phyloP scores from a whole-genome alignment of 1,140 invertebrate genomes.

The Heliconius hewitsoni region DNA sequence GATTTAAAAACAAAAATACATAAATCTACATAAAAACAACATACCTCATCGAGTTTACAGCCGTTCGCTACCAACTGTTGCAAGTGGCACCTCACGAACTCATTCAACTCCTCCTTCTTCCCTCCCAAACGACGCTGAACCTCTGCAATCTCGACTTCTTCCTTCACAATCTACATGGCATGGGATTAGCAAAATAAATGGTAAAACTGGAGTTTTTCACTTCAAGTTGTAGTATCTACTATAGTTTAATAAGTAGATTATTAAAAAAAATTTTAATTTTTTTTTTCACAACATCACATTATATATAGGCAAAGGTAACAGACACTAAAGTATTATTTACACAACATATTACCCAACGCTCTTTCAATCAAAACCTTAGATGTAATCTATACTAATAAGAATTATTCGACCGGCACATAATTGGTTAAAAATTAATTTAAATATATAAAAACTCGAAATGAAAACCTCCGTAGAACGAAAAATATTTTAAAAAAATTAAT shows the following conservation, averaged over 20 bases:
- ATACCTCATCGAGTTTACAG: slow-evolving; percentile 77
- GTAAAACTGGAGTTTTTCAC: slow-evolving; percentile 57
- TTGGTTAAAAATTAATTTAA: not conserved
- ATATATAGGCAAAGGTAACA: not conserved
- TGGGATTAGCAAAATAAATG: slow-evolving; percentile 65
- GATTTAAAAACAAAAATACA: not conserved
- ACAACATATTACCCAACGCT: slow-evolving; percentile 7
- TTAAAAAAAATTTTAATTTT: not conserved
- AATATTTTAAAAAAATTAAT: slow-evolving; percentile 36
- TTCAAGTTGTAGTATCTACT: slow-evolving; percentile 31
- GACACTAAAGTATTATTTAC: slow-evolving; percentile 6
- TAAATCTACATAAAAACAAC: slow-evolving; percentile 15
- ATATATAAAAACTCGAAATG: slow-evolving; percentile 47
- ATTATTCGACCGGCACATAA: slow-evolving; percentile 3
- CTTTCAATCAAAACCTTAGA: not conserved
- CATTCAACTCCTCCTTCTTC: slow-evolving; percentile 80
- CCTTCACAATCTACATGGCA: slow-evolving; percentile 82
- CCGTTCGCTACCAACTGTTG: slow-evolving; percentile 77
- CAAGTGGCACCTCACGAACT: slow-evolving; percentile 77
- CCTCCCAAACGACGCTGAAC: slow-evolving; percentile 78
- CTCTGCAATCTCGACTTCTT: slow-evolving; percentile 81
- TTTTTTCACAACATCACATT: not conserved
- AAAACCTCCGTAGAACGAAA: slow-evolving; percentile 52
- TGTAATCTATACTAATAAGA: not conserved
- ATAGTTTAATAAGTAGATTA: not conserved